phyloP scores from a whole-genome alignment of 2,797 vertebrate genomes.

The Mergus octosetaceus region DNA sequence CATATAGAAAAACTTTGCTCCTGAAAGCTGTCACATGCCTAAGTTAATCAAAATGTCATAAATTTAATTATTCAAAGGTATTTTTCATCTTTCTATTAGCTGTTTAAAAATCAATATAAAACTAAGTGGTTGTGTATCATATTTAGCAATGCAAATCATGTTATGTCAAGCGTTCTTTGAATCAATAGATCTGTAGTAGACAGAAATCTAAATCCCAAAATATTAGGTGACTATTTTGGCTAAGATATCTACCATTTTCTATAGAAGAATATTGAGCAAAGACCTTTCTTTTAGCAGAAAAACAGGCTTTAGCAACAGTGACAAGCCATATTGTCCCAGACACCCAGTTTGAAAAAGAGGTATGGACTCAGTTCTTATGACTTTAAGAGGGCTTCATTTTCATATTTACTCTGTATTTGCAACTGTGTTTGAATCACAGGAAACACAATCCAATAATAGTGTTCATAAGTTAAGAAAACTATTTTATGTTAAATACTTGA shows the following conservation, averaged over 20 bases:
- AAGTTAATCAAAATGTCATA: background rate
- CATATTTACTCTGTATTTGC: background rate
- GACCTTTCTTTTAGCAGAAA: background rate
- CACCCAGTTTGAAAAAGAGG: background rate
- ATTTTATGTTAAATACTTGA: slow-evolving; percentile 19
- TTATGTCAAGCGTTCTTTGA: background rate
- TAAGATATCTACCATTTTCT: background rate
- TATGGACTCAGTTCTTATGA: background rate
- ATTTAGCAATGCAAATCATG: background rate
- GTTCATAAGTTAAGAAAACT: background rate
- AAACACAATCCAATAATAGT: background rate
- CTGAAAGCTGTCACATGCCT: background rate
- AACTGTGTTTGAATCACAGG: background rate
- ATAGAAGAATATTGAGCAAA: background rate
- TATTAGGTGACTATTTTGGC: background rate
- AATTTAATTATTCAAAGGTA: background rate
- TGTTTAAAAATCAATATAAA: background rate
- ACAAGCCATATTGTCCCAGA: background rate
- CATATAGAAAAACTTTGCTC: background rate
- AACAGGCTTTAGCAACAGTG: background rate
- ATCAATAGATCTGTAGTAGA: background rate
- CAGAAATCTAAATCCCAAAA: background rate
- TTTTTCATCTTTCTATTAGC: background rate
- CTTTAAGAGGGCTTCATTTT: background rate
- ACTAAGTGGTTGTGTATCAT: background rate